These are phyloP conservation scores for Furnarius figulus DNA, from an alignment of 2,113 vertebrate genomes.

Conservation along the genomic window DNA sequence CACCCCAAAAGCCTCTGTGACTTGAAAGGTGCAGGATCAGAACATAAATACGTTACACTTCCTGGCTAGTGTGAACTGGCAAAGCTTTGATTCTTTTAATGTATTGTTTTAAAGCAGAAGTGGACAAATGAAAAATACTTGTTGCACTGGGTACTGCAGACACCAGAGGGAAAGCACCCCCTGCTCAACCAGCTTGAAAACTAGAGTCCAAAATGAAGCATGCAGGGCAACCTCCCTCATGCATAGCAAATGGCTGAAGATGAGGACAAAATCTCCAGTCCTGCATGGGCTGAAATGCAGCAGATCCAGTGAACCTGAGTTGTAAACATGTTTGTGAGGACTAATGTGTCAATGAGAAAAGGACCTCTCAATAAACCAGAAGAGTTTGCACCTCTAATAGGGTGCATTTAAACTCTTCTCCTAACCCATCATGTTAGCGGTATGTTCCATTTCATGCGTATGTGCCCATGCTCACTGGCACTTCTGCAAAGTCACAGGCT, in stretches of 20 bases:
- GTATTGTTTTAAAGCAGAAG: background rate
- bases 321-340: background rate
- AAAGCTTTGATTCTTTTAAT: background rate
- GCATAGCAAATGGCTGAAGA: background rate
- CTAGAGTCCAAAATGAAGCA: background rate
- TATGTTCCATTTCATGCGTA: background rate
- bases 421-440: background rate
- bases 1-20: background rate
- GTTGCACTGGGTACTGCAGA: background rate
- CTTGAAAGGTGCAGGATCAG: background rate
- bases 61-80: background rate
- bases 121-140: background rate
- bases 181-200: background rate
- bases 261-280: background rate
- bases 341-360: background rate
- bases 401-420: background rate
- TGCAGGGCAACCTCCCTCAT: fast-evolving
- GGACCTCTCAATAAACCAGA: background rate
- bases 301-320: background rate
- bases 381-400: background rate
- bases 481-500: background rate
- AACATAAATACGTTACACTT: background rate
- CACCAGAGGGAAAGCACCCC: background rate
- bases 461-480: fast-evolving
- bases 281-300: background rate